Conservation (phyloP, 2,113 vertebrate species). For the Gymnobelideus leadbeateri region DNA sequence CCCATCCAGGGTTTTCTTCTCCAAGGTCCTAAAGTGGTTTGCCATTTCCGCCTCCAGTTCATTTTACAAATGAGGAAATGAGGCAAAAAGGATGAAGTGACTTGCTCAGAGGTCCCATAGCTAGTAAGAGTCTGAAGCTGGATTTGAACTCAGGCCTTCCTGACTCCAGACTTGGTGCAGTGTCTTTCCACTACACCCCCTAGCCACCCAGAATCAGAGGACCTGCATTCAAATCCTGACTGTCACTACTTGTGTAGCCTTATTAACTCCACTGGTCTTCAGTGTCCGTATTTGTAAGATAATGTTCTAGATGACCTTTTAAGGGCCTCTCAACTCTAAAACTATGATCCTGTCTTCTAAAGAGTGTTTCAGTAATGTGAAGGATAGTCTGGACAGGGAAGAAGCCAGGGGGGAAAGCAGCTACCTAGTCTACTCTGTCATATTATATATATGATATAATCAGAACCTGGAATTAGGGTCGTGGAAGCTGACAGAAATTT, state of each 20-base stretch:
- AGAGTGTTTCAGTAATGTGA: neutral
- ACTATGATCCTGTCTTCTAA: neutral
- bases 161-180: neutral
- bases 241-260: neutral
- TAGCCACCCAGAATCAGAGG: neutral
- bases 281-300: neutral
- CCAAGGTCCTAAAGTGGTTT: neutral
- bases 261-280: neutral
- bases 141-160: neutral
- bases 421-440: neutral
- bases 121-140: neutral
- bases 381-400: neutral
- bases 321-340: neutral
- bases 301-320: neutral
- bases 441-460: no score
- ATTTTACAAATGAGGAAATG: slow-evolving; percentile 7
- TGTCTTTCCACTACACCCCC: neutral
- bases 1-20: neutral
- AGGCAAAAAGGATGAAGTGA: slow-evolving; percentile 11
- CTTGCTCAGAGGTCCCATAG: neutral
- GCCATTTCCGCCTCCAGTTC: neutral
- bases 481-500: neutral
- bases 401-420: neutral
- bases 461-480: neutral
- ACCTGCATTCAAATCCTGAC: neutral